A percentile compares a stretch with the other conserved stretches of the same genome.
Conservation (phyloP, 2,888 invertebrate genomes). For the Drosophila demipolita region DNA sequence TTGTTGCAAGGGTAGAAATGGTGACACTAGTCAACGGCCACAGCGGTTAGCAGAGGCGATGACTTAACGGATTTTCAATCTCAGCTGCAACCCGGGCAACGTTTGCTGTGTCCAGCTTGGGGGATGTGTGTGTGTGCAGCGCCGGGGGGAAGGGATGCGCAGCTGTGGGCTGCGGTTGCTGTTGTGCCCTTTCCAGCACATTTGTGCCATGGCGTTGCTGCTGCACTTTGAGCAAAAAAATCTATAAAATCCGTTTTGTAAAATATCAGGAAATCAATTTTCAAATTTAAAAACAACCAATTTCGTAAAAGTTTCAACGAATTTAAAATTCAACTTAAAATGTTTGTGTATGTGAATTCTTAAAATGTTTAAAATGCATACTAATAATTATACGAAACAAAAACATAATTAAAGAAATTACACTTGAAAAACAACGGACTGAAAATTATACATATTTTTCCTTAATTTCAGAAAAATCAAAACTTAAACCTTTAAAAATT, state of each 20-base stretch:
- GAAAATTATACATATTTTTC: background rate
- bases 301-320: no score
- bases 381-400: background rate
- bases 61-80: slow-evolving; percentile 82
- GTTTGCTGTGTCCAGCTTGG: slow-evolving; percentile 16
- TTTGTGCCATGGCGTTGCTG: slow-evolving; percentile 5
- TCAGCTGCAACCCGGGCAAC: slow-evolving; percentile 53
- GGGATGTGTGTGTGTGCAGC: background rate
- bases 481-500: background rate
- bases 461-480: background rate
- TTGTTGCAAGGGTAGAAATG: background rate
- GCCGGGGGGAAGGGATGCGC: slow-evolving; percentile 4
- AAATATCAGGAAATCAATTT: background rate
- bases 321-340: no score
- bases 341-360: no score
- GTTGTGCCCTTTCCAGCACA: background rate
- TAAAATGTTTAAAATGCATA: no score
- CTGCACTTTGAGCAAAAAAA: slow-evolving; percentile 3
- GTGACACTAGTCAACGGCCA: slow-evolving; percentile 57
- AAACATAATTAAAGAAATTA: no score
- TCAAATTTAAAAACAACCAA: background rate
- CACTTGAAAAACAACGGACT: no score
- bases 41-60: slow-evolving; percentile 78
- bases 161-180: slow-evolving; percentile 36
- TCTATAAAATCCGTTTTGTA: background rate